Percentiles rank a stretch among this genome's conserved stretches.
Evolutionary conservation across 2,113 vertebrate genomes (phyloP).

Genomic region (Cygnus atratus): DNA sequence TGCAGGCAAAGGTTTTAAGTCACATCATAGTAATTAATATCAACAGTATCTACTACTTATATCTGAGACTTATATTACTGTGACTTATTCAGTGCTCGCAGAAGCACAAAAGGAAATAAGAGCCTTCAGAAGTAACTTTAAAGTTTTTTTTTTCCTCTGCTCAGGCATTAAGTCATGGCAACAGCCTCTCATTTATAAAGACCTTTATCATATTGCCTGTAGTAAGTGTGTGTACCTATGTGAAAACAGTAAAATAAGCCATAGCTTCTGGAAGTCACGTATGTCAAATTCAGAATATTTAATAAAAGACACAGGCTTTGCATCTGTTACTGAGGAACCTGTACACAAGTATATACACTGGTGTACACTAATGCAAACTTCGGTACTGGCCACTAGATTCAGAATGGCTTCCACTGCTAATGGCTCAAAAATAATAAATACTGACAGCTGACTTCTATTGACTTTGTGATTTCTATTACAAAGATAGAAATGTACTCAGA

Average conservation of each 20-base stretch:
- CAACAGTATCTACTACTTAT: neutral
- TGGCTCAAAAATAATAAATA: neutral
- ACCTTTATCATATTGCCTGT: neutral
- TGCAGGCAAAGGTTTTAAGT: neutral
- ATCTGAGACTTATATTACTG: neutral
- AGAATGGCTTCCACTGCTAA: neutral
- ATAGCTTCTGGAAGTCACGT: neutral
- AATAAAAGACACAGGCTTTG: neutral
- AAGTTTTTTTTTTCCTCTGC: neutral
- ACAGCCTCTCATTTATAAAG: neutral
- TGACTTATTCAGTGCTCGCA: neutral
- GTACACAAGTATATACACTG: neutral
- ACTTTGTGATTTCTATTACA: neutral
- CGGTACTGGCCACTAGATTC: neutral
- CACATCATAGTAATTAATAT: neutral
- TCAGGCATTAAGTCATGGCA: neutral
- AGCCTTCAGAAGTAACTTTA: neutral
- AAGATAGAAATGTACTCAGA: neutral
- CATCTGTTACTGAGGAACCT: neutral
- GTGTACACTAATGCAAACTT: neutral
- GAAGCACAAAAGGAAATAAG: neutral
- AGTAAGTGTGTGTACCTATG: neutral
- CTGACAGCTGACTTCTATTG: neutral
- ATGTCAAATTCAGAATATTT: neutral
- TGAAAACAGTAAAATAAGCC: neutral